These are phyloP conservation scores for Riparia riparia DNA, from an alignment of 2,113 vertebrate genomes.

Conservation along the genomic window DNA sequence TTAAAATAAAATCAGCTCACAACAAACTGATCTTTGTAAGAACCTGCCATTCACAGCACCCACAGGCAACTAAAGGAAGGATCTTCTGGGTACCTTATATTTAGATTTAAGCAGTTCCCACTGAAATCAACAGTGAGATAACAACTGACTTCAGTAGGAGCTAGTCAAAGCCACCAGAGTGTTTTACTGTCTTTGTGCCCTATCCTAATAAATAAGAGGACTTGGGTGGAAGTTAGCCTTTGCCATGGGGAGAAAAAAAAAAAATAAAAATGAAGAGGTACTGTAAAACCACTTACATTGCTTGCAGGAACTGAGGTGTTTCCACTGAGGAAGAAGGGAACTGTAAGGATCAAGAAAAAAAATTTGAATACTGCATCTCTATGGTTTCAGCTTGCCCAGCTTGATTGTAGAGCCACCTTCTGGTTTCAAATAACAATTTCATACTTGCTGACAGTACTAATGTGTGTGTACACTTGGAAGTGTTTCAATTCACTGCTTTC, in stretches of 20 bases:
- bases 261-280: accelerated
- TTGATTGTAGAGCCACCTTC: conserved; percentile 67
- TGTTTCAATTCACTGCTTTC: not conserved
- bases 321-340: not conserved
- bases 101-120: not conserved
- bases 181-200: not conserved
- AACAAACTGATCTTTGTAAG: not conserved
- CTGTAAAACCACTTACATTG: not conserved
- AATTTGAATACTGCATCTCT: not conserved
- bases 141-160: not conserved
- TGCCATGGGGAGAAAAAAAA: accelerated
- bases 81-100: not conserved
- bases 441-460: not conserved
- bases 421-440: conserved; percentile 42
- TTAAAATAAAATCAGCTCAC: not conserved
- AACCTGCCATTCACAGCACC: not conserved
- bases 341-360: not conserved
- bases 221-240: not conserved
- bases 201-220: not conserved
- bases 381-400: conserved; percentile 21
- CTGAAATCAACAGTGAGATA: not conserved
- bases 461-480: not conserved
- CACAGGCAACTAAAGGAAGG: not conserved
- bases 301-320: not conserved
- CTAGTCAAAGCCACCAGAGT: not conserved